Evolutionary conservation across 1,140 invertebrate genomes (phyloP), one percentile per base, ranked within the genome.

Genomic region (Tetragnatha versicolor): DNA sequence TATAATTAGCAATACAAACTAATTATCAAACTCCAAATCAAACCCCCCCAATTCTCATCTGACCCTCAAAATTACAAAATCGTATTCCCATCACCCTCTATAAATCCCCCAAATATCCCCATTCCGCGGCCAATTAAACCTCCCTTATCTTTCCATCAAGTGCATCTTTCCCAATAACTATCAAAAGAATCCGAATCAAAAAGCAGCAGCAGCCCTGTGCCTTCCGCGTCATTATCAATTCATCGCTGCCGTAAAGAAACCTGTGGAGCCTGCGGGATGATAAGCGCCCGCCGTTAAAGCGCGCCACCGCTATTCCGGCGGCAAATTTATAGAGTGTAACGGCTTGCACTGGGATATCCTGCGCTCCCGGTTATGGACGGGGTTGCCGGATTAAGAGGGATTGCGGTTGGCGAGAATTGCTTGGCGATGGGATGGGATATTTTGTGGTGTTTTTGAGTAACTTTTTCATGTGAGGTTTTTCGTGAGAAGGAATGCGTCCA

Each of bases 271-370:
- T 65, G 33, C 27, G 61, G 73, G 60, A 77, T 77, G 73, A 77
- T 77, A 77, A 77, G 73, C 61, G 47, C 60, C 5, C 35, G 33
- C 73, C 73, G 66, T 77, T 77, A 77, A 65, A 61, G 73, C 33
- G 37, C 73, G 42, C 20, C 73, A 33, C 45, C 42, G 45, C 73
- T 77, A 77, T 77, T 77, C 45, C 61, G 33, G 73, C 47, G 60
- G 73, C 73, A 77, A 77, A 77, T 77, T 77, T 77, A 77, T 77
- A 77, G 73, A 77, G 73, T 77, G 73, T 77, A 77, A 77, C 73
- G 73, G 73, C 61, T 66, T 77, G 60, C 60, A 55, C 17, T 65
- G 73, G 45, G 73, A 66, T 77, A 77, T 65, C 61, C 60, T 65
- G 42, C 14, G 73, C 45, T 55, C 22, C 60, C 73, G 27, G 73